Evolutionary conservation across 2,797 vertebrate genomes (phyloP).

Genomic region (Acanthurus lineatus): DNA sequence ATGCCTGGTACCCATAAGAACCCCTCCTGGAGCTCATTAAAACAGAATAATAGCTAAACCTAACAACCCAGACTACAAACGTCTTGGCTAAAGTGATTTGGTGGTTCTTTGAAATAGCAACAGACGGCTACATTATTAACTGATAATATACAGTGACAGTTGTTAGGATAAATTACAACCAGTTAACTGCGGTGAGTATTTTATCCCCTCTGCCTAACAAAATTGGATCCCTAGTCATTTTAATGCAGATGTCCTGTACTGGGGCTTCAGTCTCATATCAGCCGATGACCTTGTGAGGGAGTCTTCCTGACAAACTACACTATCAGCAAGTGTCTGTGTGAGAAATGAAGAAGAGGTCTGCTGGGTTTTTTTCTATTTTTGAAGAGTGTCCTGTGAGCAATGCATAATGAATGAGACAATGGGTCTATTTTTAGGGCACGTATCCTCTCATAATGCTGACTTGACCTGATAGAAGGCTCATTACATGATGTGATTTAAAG

Average conservation of each 20-base stretch:
- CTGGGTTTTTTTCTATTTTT: conserved; percentile 26
- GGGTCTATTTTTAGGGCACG: conserved; percentile 43
- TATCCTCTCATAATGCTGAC: conserved; percentile 23
- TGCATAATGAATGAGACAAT: conserved; percentile 61
- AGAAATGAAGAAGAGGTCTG: conserved; percentile 25
- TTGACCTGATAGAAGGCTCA: conserved; percentile 9
- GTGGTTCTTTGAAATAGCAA: not conserved
- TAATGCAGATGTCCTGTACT: not conserved
- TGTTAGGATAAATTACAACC: not conserved
- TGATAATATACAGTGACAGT: not conserved
- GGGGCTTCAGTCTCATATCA: conserved; percentile 1
- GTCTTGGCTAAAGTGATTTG: not conserved
- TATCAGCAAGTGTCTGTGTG: conserved; percentile 37
- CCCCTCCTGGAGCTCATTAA: not conserved
- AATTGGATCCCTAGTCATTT: not conserved
- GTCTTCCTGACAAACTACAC: conserved; percentile 32
- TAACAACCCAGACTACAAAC: not conserved
- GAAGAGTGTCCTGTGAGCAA: conserved; percentile 46
- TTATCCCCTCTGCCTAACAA: not conserved
- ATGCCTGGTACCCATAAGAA: not conserved
- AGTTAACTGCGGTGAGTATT: not conserved
- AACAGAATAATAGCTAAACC: conserved; percentile 4
- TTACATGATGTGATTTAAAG: conserved; percentile 21
- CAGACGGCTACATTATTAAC: not conserved
- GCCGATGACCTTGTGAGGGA: conserved; percentile 62